Base-by-base conservation (phyloP, 2,113 vertebrate genomes). In the Malurus alboscapulatus region DNA sequence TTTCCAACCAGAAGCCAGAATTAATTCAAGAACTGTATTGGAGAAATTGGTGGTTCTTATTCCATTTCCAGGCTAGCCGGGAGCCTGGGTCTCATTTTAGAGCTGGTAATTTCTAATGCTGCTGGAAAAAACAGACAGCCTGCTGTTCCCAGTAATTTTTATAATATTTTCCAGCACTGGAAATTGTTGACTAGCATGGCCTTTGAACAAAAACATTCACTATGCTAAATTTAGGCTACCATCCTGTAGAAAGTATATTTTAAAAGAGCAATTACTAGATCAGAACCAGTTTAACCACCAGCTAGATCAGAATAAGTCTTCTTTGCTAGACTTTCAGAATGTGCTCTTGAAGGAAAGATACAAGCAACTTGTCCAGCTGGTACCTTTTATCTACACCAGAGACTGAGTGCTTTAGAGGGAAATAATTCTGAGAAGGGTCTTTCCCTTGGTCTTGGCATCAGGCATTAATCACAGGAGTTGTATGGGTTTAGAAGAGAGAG, bases 151-250 rank as follows among this genome's bases (percentile, higher is more conserved):
- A 97, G 90, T 69, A 82, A 87, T 93, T 90, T 96, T 95, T 85
- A 96, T 94, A 96, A 96, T 94, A 95, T 95, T 97, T 97, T 97
- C 96, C 95, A 96, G 92, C 57, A 81, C 69, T 92, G 93, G 96
- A 96, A 95, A 95, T 93, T 95, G 88, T 95, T 95, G 96, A 96
- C 88, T 91, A 91, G 90, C n/a, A 34, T 13, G 5, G 90, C 40
- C 90, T 92, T 92, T 92, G 93, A 95, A 92, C 65, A 92, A 95
- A 96, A 95, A 65, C 77, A 93, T 82, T 93, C 88, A 90, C 86
- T 90, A 73, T 86, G 48, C 83, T 95, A 95, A 93, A 95, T 96
- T 93, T 96, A 94, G 92, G 54, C 48, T 58, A 65, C 38, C 69
- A 76, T 81, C 36, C 14, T 92, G 5, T 59, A 88, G 36, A 85